Percentiles rank a stretch among this genome's conserved stretches.
Conservation (phyloP, 2,797 vertebrate genomes). For the Tinamus major region DNA sequence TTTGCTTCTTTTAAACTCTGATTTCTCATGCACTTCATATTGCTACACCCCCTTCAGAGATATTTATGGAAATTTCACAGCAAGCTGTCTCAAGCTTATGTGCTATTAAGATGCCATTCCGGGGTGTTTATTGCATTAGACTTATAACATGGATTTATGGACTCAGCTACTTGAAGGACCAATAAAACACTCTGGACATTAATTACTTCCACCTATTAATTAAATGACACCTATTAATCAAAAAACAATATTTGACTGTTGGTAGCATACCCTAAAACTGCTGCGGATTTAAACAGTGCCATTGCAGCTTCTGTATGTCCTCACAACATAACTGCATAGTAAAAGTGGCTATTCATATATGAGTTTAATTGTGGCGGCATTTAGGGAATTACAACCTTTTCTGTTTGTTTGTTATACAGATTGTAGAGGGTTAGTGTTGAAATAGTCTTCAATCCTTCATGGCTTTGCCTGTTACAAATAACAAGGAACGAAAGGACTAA, state of each 20-base stretch:
- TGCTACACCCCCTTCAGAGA: slow-evolving; percentile 64
- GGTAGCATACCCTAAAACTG: not conserved
- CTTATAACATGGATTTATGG: slow-evolving; percentile 57
- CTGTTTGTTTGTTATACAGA: not conserved
- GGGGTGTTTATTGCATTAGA: slow-evolving; percentile 66
- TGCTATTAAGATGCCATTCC: slow-evolving; percentile 65
- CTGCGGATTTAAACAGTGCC: not conserved
- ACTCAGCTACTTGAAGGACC: slow-evolving; percentile 22
- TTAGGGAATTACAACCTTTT: not conserved
- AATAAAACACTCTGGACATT: slow-evolving; percentile 12
- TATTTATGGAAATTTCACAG: slow-evolving; percentile 77
- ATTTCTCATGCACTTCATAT: slow-evolving; percentile 71
- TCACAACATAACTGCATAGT: not conserved
- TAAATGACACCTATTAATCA: slow-evolving; percentile 55
- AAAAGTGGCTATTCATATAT: not conserved
- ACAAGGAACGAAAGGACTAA: slow-evolving; percentile 34
- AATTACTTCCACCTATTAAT: slow-evolving; percentile 36
- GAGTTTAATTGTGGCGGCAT: not conserved
- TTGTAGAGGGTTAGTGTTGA: not conserved
- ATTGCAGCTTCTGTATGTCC: not conserved
- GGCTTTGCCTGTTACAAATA: slow-evolving; percentile 25
- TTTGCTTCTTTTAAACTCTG: slow-evolving; percentile 76
- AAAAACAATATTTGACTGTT: slow-evolving; percentile 37
- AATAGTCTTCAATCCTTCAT: not conserved
- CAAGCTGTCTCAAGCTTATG: slow-evolving; percentile 70